Base-by-base conservation (phyloP, 2,888 invertebrate genomes). In the Eristalis tenax region DNA sequence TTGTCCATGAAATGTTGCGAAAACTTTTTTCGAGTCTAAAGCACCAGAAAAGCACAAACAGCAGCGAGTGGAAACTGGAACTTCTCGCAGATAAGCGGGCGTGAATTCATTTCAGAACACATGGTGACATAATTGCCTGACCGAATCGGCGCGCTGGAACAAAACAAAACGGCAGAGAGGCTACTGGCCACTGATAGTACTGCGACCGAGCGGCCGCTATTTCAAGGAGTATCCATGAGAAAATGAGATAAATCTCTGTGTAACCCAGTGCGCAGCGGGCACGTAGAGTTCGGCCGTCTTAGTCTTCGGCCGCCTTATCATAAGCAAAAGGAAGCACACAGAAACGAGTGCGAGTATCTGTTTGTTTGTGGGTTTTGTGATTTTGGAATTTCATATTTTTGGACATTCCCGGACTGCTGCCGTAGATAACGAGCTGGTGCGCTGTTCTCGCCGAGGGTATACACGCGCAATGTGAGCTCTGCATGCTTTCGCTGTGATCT, bases 81-180 rank as follows among this genome's bases (percentile, higher is more conserved):
- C 83, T 79, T 80, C 57, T 18, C 61, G 43, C 10, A 71, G 87
- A 87, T 87, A 87, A 87, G 87, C 65, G 64, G 50, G 50, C 5
- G n/a, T 18, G 65, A 75, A 75, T 78, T 77, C 50, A 56, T 83
- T 83, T 80, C 76, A 73, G 76, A 87, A 80, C 80, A 83, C 83
- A 83, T 87, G 83, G 87, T 87, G 87, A 87, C 87, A 87, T 87
- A 87, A 87, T 86, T 83, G 83, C 75, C 83, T 75, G 68, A 83
- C 43, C n/a, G 43, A 43, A 43, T 50, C 50, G 50, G 50, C 50
- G 18, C 50, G 76, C 56, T 69, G 77, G 32, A 73, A 78, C 66
- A 83, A 66, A 85, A 85, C 78, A 86, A 66, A 85, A 85, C 78
- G 73, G 65, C 70, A 83, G 69, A 78, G 73, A 70, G 77, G 43